Evolutionary conservation across 30 jellyfish, hydroid and myxozoan genomes (phyloP), one percentile per base, ranked within the genome.

Genomic region (Euphysa ruthae): DNA sequence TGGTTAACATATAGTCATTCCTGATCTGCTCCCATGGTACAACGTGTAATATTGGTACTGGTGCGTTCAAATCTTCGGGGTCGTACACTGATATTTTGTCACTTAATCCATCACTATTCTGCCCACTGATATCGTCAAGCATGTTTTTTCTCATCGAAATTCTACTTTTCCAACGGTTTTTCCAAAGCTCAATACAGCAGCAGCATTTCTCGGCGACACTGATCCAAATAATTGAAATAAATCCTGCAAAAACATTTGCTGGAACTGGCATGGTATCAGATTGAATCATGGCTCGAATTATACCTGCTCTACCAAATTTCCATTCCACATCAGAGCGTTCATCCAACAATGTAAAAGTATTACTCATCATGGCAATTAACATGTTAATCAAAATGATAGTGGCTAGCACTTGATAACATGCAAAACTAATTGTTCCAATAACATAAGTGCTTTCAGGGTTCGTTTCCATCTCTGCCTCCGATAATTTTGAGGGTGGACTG

Each of bases 321-420:
- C 97, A 87, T 55, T 87, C 97, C 32, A 87, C 74, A 66, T 87
- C 97, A 49, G 97, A 87, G 15, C 82, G 84, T 58, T 79, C 94
- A 35, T 78, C 94, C 34, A 87, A 72, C 27, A 85, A 74, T 12
- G 97, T 73, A 58, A 78, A 87, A 33, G 97, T 87, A 55, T 87
- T 79, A 54, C 97, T 87, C 97, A 87, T 87, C 97, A 87, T 87
- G 51, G 97, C 97, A 68, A 87, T 87, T 68, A 87, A 90, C n/a
- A 87, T 80, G 65, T 87, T 87, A 69, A 87, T 52, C 63, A 87
- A 63, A 14, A 87, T 93, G 43, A 87, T 63, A 35, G 74, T 77
- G 63, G 88, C 94, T 60, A 87, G 49, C 70, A 87, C 69, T 71
- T 87, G 83, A 55, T 78, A 87, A 29, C 73, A 58, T 22, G 92